Percentiles rank a stretch among this genome's conserved stretches.
phyloP scores from a whole-genome alignment of 2,888 invertebrate species.

The Plebejus argus region DNA sequence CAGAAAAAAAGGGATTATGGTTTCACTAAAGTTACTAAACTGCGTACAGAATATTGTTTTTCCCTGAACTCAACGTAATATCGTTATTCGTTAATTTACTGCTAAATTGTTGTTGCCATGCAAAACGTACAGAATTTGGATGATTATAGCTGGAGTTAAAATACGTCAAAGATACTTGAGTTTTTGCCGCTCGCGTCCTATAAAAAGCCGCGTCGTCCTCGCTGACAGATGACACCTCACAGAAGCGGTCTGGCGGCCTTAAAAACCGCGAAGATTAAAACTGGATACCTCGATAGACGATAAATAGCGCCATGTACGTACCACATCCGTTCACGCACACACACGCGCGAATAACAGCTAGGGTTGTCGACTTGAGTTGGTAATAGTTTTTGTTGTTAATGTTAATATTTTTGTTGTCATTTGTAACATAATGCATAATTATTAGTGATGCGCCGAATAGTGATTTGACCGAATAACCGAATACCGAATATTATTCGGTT shows the following conservation, averaged over 20 bases:
- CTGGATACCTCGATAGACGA: slow-evolving; percentile 38
- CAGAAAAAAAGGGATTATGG: too few relatives aligned
- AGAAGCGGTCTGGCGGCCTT: slow-evolving; percentile 31
- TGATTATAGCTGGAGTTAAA: background rate
- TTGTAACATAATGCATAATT: too few relatives aligned
- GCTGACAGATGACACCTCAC: slow-evolving; percentile 16
- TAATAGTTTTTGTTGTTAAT: background rate
- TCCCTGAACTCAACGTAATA: too few relatives aligned
- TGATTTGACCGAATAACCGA: too few relatives aligned
- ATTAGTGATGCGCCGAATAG: too few relatives aligned
- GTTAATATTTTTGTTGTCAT: too few relatives aligned
- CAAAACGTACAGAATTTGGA: too few relatives aligned
- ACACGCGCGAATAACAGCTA: background rate
- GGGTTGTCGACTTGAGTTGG: background rate
- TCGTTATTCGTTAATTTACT: too few relatives aligned
- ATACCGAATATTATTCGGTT: too few relatives aligned
- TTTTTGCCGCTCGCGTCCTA: background rate
- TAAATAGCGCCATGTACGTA: slow-evolving; percentile 47
- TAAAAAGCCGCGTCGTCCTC: slow-evolving; percentile 7
- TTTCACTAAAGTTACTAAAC: too few relatives aligned
- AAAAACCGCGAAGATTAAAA: slow-evolving; percentile 33
- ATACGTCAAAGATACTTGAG: background rate
- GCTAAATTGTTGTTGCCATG: too few relatives aligned
- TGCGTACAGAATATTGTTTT: too few relatives aligned
- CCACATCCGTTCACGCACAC: slow-evolving; percentile 61